Percentiles rank a stretch among this genome's conserved stretches.
phyloP scores from a whole-genome alignment of 2,888 invertebrate genomes.

The Masnerella sp. region DNA sequence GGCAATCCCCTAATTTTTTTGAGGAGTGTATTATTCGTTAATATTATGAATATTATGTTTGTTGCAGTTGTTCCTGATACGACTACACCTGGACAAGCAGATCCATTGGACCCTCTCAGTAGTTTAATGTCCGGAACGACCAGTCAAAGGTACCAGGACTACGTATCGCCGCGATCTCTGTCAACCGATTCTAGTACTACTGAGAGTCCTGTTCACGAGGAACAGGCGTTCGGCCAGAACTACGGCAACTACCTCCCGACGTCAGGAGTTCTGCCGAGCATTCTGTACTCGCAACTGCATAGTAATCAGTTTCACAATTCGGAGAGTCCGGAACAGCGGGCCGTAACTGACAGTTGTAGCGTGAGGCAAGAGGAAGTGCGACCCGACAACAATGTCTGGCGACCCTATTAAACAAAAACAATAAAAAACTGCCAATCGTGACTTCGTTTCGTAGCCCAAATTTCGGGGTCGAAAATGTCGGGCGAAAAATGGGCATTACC shows the following conservation, averaged over 20 bases:
- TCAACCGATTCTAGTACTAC: slow-evolving; percentile 91
- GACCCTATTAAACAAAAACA: slow-evolving; percentile 72
- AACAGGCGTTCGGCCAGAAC: slow-evolving; percentile 81
- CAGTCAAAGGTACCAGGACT: slow-evolving; percentile 75
- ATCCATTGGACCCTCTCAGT: slow-evolving; percentile 74
- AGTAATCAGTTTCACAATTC: slow-evolving; percentile 79
- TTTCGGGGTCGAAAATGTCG: not conserved
- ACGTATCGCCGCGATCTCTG: slow-evolving; percentile 83
- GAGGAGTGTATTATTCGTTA: too few relatives aligned
- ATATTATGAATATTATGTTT: too few relatives aligned
- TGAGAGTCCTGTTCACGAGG: slow-evolving; percentile 90
- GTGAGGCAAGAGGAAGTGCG: slow-evolving; percentile 75
- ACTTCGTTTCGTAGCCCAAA: slow-evolving; percentile 32
- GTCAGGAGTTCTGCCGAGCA: slow-evolving; percentile 86
- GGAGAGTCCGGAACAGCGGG: slow-evolving; percentile 74
- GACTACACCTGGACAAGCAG: slow-evolving; percentile 79
- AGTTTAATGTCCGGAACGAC: slow-evolving; percentile 73
- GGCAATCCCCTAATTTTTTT: too few relatives aligned
- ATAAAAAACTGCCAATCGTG: slow-evolving; percentile 38
- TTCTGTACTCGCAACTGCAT: slow-evolving; percentile 90
- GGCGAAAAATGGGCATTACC: slow-evolving; percentile 56
- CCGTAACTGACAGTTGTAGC: slow-evolving; percentile 73
- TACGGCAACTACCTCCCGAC: slow-evolving; percentile 83
- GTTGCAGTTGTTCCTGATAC: slow-evolving; percentile 83
- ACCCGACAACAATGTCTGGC: slow-evolving; percentile 76